Percentiles rank a stretch among this genome's conserved stretches.
Conservation (phyloP, 2,888 invertebrate genomes). For the Myathropa florea region DNA sequence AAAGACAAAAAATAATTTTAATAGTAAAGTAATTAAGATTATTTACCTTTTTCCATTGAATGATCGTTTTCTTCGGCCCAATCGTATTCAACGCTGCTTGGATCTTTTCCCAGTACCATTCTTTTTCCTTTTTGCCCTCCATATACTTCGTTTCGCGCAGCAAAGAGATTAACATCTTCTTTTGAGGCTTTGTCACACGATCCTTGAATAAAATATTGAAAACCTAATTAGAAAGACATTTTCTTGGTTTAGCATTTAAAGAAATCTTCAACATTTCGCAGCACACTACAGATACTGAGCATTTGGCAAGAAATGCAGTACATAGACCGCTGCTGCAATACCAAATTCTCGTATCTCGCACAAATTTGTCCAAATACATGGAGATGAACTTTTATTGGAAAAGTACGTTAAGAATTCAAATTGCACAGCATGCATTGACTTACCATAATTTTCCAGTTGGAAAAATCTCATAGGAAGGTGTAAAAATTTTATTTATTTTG, state of each 20-base stretch:
- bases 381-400: slow-evolving; percentile 38
- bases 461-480: slow-evolving; percentile 51
- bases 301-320: slow-evolving; percentile 38
- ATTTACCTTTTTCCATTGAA: slow-evolving; percentile 78
- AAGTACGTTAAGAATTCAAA: slow-evolving; percentile 56
- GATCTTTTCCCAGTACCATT: slow-evolving; percentile 80
- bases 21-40: not conserved
- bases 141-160: slow-evolving; percentile 79
- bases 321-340: slow-evolving; percentile 8
- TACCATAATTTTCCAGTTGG: slow-evolving; percentile 58
- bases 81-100: slow-evolving; percentile 79
- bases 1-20: not conserved
- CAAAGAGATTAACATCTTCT: slow-evolving; percentile 79
- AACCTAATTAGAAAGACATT: slow-evolving; percentile 72
- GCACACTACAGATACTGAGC: slow-evolving; percentile 23
- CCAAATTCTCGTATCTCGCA: slow-evolving; percentile 40
- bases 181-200: slow-evolving; percentile 80
- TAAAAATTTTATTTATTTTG: slow-evolving; percentile 47
- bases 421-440: slow-evolving; percentile 24
- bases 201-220: slow-evolving; percentile 77
- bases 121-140: slow-evolving; percentile 80
- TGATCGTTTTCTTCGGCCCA: slow-evolving; percentile 79
- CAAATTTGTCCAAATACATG: slow-evolving; percentile 18
- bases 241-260: slow-evolving; percentile 71
- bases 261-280: slow-evolving; percentile 65